Evolutionary conservation across 2,113 vertebrate species (phyloP).

Genomic region (Clinocottus analis): DNA sequence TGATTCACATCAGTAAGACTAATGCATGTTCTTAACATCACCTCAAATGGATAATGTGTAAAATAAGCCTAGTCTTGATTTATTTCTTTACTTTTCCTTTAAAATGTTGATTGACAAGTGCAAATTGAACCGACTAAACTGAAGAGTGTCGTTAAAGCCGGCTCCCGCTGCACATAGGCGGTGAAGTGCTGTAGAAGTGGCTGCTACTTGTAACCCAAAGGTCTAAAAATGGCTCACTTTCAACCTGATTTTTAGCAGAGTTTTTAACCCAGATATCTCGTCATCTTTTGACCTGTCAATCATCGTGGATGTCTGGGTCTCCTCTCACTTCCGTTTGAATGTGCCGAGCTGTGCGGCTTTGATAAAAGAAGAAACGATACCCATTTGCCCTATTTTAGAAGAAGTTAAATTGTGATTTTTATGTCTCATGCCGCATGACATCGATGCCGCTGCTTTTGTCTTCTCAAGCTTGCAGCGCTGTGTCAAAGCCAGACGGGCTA

Average conservation of each 20-base stretch:
- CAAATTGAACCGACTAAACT: neutral
- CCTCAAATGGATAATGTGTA: slow-evolving; percentile 6
- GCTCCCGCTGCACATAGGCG: neutral
- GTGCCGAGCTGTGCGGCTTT: neutral
- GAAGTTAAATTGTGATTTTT: slow-evolving; percentile 1
- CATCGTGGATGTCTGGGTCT: slow-evolving; percentile 1
- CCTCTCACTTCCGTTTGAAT: neutral
- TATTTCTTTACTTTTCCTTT: neutral
- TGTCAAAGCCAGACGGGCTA: slow-evolving; percentile 8
- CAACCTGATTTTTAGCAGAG: neutral
- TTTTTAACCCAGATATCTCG: slow-evolving; percentile 12
- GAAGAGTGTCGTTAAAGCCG: neutral
- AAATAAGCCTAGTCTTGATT: neutral
- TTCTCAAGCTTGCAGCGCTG: neutral
- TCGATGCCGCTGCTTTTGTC: slow-evolving; percentile 1
- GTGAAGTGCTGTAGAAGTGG: neutral
- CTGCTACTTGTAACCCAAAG: neutral
- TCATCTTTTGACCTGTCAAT: slow-evolving; percentile 13
- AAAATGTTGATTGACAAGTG: neutral
- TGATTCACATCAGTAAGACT: neutral
- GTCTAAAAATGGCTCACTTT: slow-evolving; percentile 12
- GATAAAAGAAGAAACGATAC: slow-evolving; percentile 9
- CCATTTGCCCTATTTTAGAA: neutral
- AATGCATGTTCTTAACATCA: neutral
- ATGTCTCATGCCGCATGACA: neutral